These are phyloP conservation scores for Hydractinia echinata DNA, from an alignment of 30 jellyfish, hydroid and myxozoan genomes.

Conservation along the genomic window DNA sequence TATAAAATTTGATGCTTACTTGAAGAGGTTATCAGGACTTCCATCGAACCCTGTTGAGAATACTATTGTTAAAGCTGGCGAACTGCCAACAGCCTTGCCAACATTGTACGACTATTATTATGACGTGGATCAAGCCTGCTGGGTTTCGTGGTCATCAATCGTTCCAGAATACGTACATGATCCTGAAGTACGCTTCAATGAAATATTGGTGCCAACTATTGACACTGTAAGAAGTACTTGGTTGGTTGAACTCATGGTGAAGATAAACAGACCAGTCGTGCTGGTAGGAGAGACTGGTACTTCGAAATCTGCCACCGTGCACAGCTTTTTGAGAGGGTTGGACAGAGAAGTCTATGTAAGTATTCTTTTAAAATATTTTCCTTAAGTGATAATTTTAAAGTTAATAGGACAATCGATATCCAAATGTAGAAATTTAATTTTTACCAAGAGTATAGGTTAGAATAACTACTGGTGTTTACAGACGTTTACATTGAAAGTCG, in stretches of 20 bases:
- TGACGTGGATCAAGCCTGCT: conserved; percentile 52
- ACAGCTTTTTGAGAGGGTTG: conserved; percentile 71
- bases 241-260: conserved; percentile 87
- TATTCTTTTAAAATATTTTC: background rate
- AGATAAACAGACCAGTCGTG: conserved; percentile 89
- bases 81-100: conserved; percentile 76
- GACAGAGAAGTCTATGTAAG: conserved; percentile 87
- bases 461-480: no score
- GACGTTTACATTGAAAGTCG: no score
- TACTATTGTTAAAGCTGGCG: conserved; percentile 64
- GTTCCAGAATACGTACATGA: conserved; percentile 86
- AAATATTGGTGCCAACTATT: conserved; percentile 93
- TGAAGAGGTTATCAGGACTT: conserved; percentile 72
- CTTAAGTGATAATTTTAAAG: background rate
- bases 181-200: conserved; percentile 80
- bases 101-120: conserved; percentile 77
- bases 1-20: conserved; percentile 61
- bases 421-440: background rate
- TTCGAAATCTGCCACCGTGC: conserved; percentile 96
- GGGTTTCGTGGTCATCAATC: conserved; percentile 92
- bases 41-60: conserved; percentile 63
- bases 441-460: background rate
- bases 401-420: background rate
- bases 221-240: conserved; percentile 95
- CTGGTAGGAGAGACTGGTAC: conserved; percentile 99